These are phyloP conservation scores for Drosophila teissieri DNA, from an alignment of 1,140 invertebrate genomes.

Conservation along the genomic window DNA sequence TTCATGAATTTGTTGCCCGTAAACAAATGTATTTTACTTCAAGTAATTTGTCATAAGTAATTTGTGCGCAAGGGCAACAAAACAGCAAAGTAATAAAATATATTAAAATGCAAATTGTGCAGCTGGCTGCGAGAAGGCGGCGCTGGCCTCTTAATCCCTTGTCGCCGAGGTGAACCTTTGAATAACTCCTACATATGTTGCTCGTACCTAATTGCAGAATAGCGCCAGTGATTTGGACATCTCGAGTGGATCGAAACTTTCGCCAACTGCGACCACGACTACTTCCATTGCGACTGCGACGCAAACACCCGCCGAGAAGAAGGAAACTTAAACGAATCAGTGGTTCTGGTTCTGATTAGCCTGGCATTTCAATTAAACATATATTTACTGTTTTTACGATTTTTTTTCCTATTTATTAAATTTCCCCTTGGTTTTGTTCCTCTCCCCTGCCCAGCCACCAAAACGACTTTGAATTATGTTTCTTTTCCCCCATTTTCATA, in stretches of 20 bases:
- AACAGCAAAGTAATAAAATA: neutral
- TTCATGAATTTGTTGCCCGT: neutral
- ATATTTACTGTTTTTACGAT: constrained; percentile 23
- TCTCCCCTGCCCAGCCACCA: neutral
- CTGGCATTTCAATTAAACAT: constrained; percentile 45
- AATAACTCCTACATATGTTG: too few relatives aligned
- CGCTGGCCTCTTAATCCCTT: constrained; percentile 8
- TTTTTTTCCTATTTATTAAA: constrained; percentile 45
- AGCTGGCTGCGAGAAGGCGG: neutral
- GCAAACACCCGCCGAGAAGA: constrained; percentile 52
- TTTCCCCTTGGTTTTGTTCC: constrained; percentile 32
- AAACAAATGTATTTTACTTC: too few relatives aligned
- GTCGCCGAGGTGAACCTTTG: neutral
- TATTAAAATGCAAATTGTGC: neutral
- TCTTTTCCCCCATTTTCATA: constrained; percentile 14
- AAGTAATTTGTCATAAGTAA: too few relatives aligned
- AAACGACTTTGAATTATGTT: constrained; percentile 11
- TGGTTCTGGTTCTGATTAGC: constrained; percentile 19
- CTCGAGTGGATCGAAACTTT: constrained; percentile 32
- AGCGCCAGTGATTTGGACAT: constrained; percentile 73
- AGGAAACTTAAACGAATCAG: constrained; percentile 55
- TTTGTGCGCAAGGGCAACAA: neutral
- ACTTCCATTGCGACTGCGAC: constrained; percentile 18
- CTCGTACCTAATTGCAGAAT: constrained; percentile 39
- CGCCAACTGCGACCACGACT: constrained; percentile 8